These are phyloP conservation scores for Sebastes iracundus DNA, from an alignment of 2,797 vertebrate species.

Conservation along the genomic window DNA sequence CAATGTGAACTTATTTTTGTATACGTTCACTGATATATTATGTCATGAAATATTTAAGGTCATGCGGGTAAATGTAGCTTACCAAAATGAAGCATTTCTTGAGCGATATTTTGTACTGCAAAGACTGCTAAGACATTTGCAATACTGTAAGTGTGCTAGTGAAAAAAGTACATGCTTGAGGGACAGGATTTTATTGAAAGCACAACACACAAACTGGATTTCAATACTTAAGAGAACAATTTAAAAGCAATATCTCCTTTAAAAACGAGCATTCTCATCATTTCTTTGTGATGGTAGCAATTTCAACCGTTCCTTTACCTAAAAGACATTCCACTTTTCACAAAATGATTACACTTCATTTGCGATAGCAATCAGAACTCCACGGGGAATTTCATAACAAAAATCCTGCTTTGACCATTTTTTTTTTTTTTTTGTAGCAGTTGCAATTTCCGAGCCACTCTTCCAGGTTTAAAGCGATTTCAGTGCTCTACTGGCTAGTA, in stretches of 20 bases:
- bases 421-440: neutral
- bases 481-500: slow-evolving; percentile 31
- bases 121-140: neutral
- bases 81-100: neutral
- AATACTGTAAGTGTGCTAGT: neutral
- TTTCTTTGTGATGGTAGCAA: neutral
- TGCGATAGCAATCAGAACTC: neutral
- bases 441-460: slow-evolving; percentile 36
- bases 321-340: neutral
- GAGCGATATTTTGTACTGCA: neutral
- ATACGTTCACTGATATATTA: neutral
- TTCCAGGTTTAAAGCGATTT: slow-evolving; percentile 50
- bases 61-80: neutral
- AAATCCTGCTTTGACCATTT: neutral
- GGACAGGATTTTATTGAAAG: neutral
- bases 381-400: neutral
- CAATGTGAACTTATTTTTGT: neutral
- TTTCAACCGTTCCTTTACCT: neutral
- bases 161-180: neutral
- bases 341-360: neutral
- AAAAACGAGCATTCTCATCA: neutral
- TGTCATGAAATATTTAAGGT: too few relatives aligned
- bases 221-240: neutral
- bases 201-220: neutral
- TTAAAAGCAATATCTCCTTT: neutral